Base-by-base conservation (phyloP, 64 coral and sea anemone species). In the Porites lutea region DNA sequence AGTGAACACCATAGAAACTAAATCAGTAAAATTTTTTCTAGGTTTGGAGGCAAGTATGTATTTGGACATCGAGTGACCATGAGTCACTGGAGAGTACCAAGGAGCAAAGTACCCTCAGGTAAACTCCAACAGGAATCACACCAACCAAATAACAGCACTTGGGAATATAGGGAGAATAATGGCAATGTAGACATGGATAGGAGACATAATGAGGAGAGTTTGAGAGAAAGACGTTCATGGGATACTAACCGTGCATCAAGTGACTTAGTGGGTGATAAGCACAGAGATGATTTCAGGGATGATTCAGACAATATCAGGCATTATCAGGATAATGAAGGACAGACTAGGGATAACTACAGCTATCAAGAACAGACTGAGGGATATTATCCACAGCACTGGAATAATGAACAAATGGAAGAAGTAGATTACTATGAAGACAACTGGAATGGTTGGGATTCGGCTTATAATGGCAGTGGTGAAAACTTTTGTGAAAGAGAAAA, bases 11-110 rank as follows among this genome's bases (percentile, higher is more conserved):
- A 16, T 52, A 53, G 2, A 52, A 5, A 78, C 16, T 59, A 4
- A 61, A 16, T 44, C 54, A 6, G 5, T 6, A 16, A 63, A 3
- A 50, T 83, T 50, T 68, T 50, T 52, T 84, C 1, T 68, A 84
- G 81, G 62, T 84, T 49, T 19, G 8, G 21, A 68, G 81, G 62
- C n/a, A 68, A 67, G 46, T 52, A 84, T 19, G 14, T 84, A 21
- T 84, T 19, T 20, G 63, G 63, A 12, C 45, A 84, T 65, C 49
- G 64, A 69, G 15, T 84, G 44, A 19, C 10, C 3, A 48, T 84
- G 43, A 84, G 63, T 50, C 69, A 68, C 52, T 84, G 81, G 81
- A 84, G 81, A 84, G 62, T n/a, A 2, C 81, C 81, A 52, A 52
- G 44, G n/a, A 84, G 10, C 47, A 52, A 18, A 27, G 16, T 18